These are phyloP conservation scores for Leptonema lineaticorne DNA, from an alignment of 1,140 invertebrate genomes.

Conservation along the genomic window DNA sequence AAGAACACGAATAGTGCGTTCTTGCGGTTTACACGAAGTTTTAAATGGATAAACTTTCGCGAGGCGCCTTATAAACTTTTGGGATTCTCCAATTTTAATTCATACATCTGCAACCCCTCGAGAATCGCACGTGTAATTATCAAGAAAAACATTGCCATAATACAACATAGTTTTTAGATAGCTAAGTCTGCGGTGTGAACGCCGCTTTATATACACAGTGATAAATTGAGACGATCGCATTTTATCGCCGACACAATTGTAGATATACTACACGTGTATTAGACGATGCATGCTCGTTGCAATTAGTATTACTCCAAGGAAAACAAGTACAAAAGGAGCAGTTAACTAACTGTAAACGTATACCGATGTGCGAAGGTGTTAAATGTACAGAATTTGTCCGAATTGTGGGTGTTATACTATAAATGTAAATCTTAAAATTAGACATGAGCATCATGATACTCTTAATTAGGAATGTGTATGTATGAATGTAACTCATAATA, in stretches of 20 bases:
- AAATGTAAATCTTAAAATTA: no score
- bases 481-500: no score
- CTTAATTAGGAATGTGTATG: no score
- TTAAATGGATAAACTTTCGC: no score
- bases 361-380: constrained; percentile 5
- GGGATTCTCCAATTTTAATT: no score
- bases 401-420: constrained; percentile 3
- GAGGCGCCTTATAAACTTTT: no score
- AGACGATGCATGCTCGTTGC: neutral
- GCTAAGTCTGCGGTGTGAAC: neutral
- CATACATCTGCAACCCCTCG: no score
- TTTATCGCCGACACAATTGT: neutral
- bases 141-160: neutral
- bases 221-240: neutral
- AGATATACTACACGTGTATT: neutral
- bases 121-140: no score
- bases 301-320: constrained; percentile 3
- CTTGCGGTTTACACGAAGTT: no score
- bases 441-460: no score
- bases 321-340: neutral
- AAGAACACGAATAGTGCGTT: no score
- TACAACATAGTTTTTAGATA: neutral
- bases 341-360: constrained; percentile 8
- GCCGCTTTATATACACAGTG: no score
- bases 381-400: neutral